Evolutionary conservation across 2,113 vertebrate genomes (phyloP).

Genomic region (Microcebus lehilahytsara): DNA sequence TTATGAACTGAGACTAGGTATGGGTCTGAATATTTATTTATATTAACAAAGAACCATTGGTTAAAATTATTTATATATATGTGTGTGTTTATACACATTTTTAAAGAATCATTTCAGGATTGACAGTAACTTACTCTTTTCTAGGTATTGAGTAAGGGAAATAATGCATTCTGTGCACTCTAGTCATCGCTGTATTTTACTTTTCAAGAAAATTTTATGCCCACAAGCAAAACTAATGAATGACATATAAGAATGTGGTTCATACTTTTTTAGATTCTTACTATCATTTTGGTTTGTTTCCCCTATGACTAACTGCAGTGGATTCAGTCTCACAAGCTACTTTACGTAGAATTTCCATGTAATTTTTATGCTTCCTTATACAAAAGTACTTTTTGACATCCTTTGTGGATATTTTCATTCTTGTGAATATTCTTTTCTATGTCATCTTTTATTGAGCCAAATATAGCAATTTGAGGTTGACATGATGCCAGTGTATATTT

Average conservation of each 20-base stretch:
- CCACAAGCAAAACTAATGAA: neutral
- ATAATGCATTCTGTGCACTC: neutral
- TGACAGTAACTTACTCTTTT: neutral
- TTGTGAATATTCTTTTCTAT: conserved; percentile 3
- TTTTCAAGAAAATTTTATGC: conserved; percentile 37
- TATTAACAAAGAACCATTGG: neutral
- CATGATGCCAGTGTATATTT: too few species aligned
- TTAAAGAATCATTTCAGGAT: neutral
- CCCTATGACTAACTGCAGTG: neutral
- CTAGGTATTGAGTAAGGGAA: neutral
- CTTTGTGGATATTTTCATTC: conserved; percentile 32
- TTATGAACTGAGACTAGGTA: neutral
- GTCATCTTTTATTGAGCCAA: conserved; percentile 61
- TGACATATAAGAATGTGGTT: neutral
- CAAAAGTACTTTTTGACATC: conserved; percentile 47
- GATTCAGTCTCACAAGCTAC: conserved; percentile 20
- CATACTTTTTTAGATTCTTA: conserved; percentile 36
- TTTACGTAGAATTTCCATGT: conserved; percentile 52
- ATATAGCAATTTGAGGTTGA: conserved; percentile 53
- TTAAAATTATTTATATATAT: neutral
- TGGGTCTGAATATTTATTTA: neutral
- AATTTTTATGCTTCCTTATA: conserved; percentile 31
- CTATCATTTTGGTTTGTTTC: neutral
- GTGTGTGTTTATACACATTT: neutral
- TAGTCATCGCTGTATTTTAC: neutral